These are phyloP conservation scores for Leucania comma DNA, from an alignment of 2,888 invertebrate species.

Conservation along the genomic window DNA sequence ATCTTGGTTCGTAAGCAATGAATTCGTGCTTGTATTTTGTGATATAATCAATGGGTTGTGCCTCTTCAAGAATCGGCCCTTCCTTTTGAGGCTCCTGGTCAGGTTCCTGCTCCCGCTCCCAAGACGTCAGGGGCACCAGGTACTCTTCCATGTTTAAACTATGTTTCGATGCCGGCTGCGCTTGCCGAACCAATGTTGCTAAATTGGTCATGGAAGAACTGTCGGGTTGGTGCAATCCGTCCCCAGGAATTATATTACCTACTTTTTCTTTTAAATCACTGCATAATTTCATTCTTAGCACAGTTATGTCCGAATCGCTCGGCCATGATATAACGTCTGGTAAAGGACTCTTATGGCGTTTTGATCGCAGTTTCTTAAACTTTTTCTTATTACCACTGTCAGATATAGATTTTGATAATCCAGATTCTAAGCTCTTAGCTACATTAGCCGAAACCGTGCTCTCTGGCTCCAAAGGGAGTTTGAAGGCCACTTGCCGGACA, in stretches of 20 bases:
- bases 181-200: slow-evolving; percentile 88
- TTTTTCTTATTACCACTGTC: slow-evolving; percentile 71
- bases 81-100: slow-evolving; percentile 64
- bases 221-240: slow-evolving; percentile 90
- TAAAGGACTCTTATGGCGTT: slow-evolving; percentile 73
- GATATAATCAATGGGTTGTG: slow-evolving; percentile 28
- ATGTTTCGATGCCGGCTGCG: slow-evolving; percentile 81
- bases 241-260: slow-evolving; percentile 87
- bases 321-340: slow-evolving; percentile 87
- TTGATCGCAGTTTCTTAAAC: slow-evolving; percentile 73
- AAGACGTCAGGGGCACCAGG: slow-evolving; percentile 90
- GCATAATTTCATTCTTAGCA: slow-evolving; percentile 87
- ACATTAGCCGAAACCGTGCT: slow-evolving; percentile 74
- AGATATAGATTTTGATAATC: slow-evolving; percentile 73
- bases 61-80: slow-evolving; percentile 60
- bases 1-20: slow-evolving; percentile 59
- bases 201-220: slow-evolving; percentile 91
- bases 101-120: slow-evolving; percentile 83
- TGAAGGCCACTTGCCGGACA: slow-evolving; percentile 81
- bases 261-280: slow-evolving; percentile 85
- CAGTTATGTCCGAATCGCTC: slow-evolving; percentile 91
- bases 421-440: slow-evolving; percentile 80
- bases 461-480: slow-evolving; percentile 75
- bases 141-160: slow-evolving; percentile 85
- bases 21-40: slow-evolving; percentile 43